phyloP scores from a whole-genome alignment of 23 tunicate genomes.

The Styela clava region DNA sequence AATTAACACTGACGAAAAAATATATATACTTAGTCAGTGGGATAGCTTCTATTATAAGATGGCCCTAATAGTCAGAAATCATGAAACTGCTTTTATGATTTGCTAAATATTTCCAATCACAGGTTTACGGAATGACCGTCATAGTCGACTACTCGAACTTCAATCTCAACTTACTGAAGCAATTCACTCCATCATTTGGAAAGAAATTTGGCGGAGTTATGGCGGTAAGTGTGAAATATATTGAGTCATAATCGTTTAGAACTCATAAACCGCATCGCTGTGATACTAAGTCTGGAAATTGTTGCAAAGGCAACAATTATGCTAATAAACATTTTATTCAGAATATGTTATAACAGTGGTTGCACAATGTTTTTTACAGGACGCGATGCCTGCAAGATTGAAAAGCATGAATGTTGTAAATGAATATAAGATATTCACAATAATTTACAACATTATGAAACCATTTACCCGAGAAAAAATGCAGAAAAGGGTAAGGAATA shows the following conservation, averaged over 20 bases:
- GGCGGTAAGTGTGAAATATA: conserved; percentile 21
- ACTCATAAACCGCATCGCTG: too few relatives aligned
- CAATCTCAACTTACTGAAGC: conserved; percentile 44
- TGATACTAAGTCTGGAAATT: too few relatives aligned
- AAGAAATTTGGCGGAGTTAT: conserved; percentile 47
- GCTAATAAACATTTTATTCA: too few relatives aligned
- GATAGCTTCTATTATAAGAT: too few relatives aligned
- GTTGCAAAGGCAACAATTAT: too few relatives aligned
- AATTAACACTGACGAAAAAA: too few relatives aligned
- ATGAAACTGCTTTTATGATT: too few relatives aligned
- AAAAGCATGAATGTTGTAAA: conserved; percentile 64
- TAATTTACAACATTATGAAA: conserved; percentile 54
- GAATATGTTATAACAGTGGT: too few relatives aligned
- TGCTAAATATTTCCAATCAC: not conserved
- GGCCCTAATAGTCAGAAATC: too few relatives aligned
- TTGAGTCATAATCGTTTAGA: too few relatives aligned
- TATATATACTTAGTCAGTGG: too few relatives aligned
- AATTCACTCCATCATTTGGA: conserved; percentile 64
- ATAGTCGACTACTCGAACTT: conserved; percentile 57
- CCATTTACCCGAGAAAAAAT: conserved; percentile 80
- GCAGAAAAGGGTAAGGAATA: conserved; percentile 33
- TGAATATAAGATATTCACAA: conserved; percentile 62
- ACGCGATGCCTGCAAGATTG: conserved; percentile 67
- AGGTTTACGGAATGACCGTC: conserved; percentile 76
- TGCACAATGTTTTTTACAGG: conserved; percentile 37